Percentiles rank a stretch among this genome's conserved stretches.
Evolutionary conservation across 53 echinoderm and acorn worm species (phyloP).

Genomic region (Holothuria scabra): DNA sequence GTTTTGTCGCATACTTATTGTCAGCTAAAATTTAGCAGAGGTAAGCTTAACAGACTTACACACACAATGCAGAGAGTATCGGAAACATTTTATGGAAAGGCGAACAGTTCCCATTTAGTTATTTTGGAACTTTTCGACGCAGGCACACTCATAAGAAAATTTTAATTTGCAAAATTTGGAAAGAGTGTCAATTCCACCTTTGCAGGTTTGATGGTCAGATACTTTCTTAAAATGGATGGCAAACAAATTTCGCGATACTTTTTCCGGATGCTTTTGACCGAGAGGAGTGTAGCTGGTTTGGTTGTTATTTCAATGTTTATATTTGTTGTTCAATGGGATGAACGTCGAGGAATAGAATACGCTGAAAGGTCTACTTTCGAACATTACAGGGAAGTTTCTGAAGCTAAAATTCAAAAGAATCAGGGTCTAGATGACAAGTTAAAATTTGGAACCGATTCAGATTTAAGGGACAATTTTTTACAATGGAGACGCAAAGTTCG

Average conservation of each 20-base stretch:
- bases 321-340: slow-evolving; percentile 3
- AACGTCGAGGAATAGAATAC: not conserved
- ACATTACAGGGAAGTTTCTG: too few relatives aligned
- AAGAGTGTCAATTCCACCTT: too few relatives aligned
- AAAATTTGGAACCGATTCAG: not conserved
- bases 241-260: not conserved
- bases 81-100: too few relatives aligned
- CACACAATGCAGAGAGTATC: too few relatives aligned
- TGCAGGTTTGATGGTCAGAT: too few relatives aligned
- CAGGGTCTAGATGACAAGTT: not conserved
- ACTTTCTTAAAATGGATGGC: not conserved
- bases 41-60: too few relatives aligned
- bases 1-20: too few relatives aligned
- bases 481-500: slow-evolving; percentile 18
- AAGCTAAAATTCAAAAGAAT: not conserved
- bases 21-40: too few relatives aligned
- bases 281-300: slow-evolving; percentile 15
- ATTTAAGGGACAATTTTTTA: not conserved
- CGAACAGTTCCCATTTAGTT: too few relatives aligned
- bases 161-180: too few relatives aligned
- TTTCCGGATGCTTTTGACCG: not conserved
- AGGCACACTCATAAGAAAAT: too few relatives aligned
- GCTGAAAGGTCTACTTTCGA: not conserved
- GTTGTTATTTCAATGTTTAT: slow-evolving; percentile 4
- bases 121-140: too few relatives aligned